A percentile compares a stretch with the other conserved stretches of the same genome.
Conservation (phyloP, 2,888 invertebrate genomes). For the Trileptium ribeirensis region DNA sequence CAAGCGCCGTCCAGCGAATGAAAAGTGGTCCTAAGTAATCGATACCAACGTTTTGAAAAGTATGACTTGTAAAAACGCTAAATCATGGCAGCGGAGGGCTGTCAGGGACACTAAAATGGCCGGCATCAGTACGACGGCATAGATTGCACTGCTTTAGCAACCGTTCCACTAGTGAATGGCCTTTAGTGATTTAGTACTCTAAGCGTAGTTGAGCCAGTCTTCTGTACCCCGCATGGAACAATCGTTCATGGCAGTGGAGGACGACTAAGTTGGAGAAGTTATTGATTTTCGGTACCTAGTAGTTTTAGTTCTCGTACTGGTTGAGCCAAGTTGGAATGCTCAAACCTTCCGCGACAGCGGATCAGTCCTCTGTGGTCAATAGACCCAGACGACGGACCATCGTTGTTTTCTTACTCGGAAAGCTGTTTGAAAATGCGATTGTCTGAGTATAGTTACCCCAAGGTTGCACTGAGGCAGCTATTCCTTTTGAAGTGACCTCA, state of each 20-base stretch:
- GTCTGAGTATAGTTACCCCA: too few relatives aligned
- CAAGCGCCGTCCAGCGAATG: slow-evolving; percentile 40
- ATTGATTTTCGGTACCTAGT: not conserved
- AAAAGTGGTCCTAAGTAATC: slow-evolving; percentile 51
- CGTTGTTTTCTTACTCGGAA: too few relatives aligned
- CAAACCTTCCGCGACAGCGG: too few relatives aligned
- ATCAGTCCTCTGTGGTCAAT: too few relatives aligned
- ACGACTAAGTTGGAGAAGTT: not conserved
- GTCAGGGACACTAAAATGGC: not conserved
- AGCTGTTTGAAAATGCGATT: too few relatives aligned
- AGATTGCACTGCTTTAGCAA: not conserved
- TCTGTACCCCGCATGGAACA: not conserved
- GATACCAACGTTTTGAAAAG: slow-evolving; percentile 41
- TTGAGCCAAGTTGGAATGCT: too few relatives aligned
- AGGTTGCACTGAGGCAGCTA: too few relatives aligned
- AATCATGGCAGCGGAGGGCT: not conserved
- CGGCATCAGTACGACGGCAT: not conserved
- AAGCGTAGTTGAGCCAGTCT: not conserved
- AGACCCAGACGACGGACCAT: too few relatives aligned
- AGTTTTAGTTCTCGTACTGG: too few relatives aligned
- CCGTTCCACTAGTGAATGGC: not conserved
- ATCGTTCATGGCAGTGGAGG: not conserved
- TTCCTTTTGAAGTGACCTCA: too few relatives aligned
- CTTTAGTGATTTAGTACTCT: not conserved
- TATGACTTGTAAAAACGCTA: not conserved